Percentiles rank a stretch among this genome's conserved stretches.
phyloP scores from a whole-genome alignment of 2,797 vertebrate species.

The Adelosebastes latens region DNA sequence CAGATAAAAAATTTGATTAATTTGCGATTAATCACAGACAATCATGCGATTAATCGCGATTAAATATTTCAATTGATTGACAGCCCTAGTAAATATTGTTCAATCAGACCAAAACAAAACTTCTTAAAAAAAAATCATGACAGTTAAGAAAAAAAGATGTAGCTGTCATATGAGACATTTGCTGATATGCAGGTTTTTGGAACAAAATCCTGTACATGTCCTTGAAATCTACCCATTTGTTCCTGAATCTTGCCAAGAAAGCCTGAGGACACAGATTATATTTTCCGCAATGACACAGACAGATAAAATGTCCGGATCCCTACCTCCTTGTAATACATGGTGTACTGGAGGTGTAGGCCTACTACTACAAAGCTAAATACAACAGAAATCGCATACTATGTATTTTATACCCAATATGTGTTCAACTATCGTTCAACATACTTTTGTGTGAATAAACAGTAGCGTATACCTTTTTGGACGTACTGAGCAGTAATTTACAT shows the following conservation, averaged over 20 bases:
- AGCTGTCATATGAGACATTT: background rate
- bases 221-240: background rate
- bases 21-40: no score
- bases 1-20: no score
- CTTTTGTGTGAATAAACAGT: no score
- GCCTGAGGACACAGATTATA: conserved; percentile 1
- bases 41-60: accelerated
- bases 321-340: background rate
- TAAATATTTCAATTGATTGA: accelerated
- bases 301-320: background rate
- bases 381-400: no score
- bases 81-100: background rate
- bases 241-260: background rate
- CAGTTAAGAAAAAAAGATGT: background rate
- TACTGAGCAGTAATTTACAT: no score
- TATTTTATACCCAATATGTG: no score
- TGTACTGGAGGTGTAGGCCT: background rate
- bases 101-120: background rate
- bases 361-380: background rate
- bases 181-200: background rate
- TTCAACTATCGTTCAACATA: no score
- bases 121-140: background rate
- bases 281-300: conserved; percentile 9
- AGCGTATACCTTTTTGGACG: no score
- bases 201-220: background rate